Percentiles rank a stretch among this genome's conserved stretches.
Conservation (phyloP, 2,797 vertebrate species). For the Diplodus sargus region DNA sequence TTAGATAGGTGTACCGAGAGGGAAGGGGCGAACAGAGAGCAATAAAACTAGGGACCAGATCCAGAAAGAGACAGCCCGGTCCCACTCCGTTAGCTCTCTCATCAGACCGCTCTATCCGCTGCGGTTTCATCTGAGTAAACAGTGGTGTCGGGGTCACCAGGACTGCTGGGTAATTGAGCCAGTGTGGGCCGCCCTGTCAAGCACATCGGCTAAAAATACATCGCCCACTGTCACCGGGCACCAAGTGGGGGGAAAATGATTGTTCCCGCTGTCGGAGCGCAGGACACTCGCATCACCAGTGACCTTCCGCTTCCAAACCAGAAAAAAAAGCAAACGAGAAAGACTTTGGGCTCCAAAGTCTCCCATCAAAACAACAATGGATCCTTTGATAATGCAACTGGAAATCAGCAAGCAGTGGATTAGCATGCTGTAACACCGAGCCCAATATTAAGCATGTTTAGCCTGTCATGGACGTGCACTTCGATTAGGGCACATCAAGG, state of each 20-base stretch:
- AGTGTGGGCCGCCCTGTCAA: constrained; percentile 88
- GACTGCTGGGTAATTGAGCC: constrained; percentile 92
- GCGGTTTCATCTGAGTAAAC: constrained; percentile 91
- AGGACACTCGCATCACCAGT: constrained; percentile 86
- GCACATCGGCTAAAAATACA: constrained; percentile 90
- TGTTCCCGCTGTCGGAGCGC: constrained; percentile 85
- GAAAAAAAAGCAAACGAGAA: constrained; percentile 55
- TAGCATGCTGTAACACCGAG: constrained; percentile 60
- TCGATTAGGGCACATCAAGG: constrained; percentile 76
- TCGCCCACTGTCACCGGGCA: constrained; percentile 89
- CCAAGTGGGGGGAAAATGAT: constrained; percentile 92
- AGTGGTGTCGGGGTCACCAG: constrained; percentile 88
- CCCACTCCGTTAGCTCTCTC: constrained; percentile 86
- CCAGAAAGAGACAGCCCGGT: constrained; percentile 78
- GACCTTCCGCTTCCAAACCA: constrained; percentile 93
- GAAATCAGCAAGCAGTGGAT: constrained; percentile 49
- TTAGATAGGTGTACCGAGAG: constrained; percentile 33
- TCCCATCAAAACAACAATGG: constrained; percentile 58
- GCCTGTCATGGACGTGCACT: constrained; percentile 74
- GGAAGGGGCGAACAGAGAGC: constrained; percentile 58
- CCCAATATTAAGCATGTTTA: constrained; percentile 72
- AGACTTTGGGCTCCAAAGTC: constrained; percentile 60
- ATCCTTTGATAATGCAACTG: constrained; percentile 51
- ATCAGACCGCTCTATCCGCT: constrained; percentile 85
- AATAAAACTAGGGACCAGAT: constrained; percentile 72